Evolutionary conservation across 2,888 invertebrate genomes (phyloP).

Genomic region (Cheilosia urbana): DNA sequence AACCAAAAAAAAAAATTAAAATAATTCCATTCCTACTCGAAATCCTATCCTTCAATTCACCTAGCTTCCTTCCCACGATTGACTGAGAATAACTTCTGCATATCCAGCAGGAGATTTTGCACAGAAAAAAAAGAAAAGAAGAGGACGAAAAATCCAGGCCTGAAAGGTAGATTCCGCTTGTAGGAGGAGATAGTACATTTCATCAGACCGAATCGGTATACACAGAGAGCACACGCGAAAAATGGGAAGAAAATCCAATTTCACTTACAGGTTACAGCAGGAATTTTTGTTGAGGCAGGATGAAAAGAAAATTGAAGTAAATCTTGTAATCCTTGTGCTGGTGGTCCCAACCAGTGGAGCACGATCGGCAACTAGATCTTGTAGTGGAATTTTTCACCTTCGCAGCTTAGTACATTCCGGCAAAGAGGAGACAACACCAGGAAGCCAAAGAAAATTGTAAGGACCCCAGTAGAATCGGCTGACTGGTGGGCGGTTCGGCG

Average conservation of each 20-base stretch:
- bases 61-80: background rate
- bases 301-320: slow-evolving; percentile 23
- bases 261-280: slow-evolving; percentile 51
- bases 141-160: slow-evolving; percentile 3
- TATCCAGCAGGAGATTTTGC: slow-evolving; percentile 19
- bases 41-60: slow-evolving; percentile 10
- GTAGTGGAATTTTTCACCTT: slow-evolving; percentile 1
- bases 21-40: background rate
- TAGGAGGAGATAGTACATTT: slow-evolving; percentile 5
- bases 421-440: background rate
- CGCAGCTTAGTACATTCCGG: slow-evolving; percentile 5
- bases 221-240: slow-evolving; percentile 7
- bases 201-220: slow-evolving; percentile 31
- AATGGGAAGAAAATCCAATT: slow-evolving; percentile 35
- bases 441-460: slow-evolving; percentile 12
- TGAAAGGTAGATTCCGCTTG: background rate
- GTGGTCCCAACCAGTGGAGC: slow-evolving; percentile 34
- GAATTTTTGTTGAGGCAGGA: slow-evolving; percentile 62
- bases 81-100: slow-evolving; percentile 38
- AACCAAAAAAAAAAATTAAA: slow-evolving; percentile 15
- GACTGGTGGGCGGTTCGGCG: slow-evolving; percentile 5
- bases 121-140: slow-evolving; percentile 6
- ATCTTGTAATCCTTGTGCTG: slow-evolving; percentile 55
- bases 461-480: background rate
- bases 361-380: slow-evolving; percentile 23